phyloP scores from a whole-genome alignment of 1,140 invertebrate genomes.

The Palaemon carinicauda region DNA sequence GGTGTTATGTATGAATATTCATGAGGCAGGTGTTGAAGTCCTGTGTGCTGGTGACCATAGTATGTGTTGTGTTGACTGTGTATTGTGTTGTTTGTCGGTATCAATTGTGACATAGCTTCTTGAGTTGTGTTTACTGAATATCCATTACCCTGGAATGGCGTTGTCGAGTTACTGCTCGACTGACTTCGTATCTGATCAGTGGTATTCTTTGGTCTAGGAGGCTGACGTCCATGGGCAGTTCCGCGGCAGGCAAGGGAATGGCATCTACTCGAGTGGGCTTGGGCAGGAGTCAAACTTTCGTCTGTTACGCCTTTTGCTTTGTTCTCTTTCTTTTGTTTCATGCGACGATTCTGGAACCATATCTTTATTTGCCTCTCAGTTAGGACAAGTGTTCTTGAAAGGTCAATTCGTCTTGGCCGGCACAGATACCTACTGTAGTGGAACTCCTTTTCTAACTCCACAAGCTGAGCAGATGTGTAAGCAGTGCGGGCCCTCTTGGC shows the following conservation, averaged over 20 bases:
- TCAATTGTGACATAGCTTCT: too few species aligned
- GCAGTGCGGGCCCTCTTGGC: slow-evolving; percentile 67
- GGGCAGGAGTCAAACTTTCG: slow-evolving; percentile 85
- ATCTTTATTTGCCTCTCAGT: slow-evolving; percentile 93
- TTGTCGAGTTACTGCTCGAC: too few species aligned
- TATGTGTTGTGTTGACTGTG: background rate
- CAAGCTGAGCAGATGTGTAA: slow-evolving; percentile 67
- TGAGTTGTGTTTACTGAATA: too few species aligned
- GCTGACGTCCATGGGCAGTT: background rate
- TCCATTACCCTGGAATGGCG: too few species aligned
- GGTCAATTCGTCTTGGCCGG: slow-evolving; percentile 80
- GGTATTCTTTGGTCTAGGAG: background rate
- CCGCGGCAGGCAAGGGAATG: slow-evolving; percentile 18
- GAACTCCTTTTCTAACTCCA: slow-evolving; percentile 91
- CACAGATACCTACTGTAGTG: slow-evolving; percentile 89
- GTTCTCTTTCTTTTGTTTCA: slow-evolving; percentile 96
- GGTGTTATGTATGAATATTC: too few species aligned
- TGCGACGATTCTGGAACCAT: slow-evolving; percentile 98
- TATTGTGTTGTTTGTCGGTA: too few species aligned
- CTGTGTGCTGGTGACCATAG: background rate
- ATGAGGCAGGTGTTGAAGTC: background rate
- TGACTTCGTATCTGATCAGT: background rate
- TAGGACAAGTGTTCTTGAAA: slow-evolving; percentile 79
- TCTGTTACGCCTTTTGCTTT: slow-evolving; percentile 85
- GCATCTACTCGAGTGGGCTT: slow-evolving; percentile 7